A percentile compares a stretch with the other conserved stretches of the same genome.
These are phyloP conservation scores for Rotaria macrura DNA, from an alignment of 2,888 invertebrate genomes.

Conservation along the genomic window DNA sequence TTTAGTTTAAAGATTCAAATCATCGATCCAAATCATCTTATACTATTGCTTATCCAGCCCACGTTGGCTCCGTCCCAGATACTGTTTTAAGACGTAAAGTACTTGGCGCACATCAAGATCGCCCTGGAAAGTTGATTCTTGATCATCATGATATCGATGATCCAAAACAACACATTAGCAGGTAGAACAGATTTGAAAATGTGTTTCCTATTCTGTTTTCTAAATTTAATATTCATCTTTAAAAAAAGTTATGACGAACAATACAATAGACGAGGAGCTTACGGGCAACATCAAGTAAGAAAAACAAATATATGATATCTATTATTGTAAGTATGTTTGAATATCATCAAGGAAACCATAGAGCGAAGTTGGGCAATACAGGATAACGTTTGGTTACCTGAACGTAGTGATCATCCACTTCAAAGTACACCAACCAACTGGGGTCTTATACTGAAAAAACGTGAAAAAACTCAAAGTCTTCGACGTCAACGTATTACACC, in stretches of 20 bases:
- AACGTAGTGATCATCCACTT: conserved; percentile 32
- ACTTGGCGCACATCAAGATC: not conserved
- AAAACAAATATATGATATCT: not conserved
- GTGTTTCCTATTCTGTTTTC: not conserved
- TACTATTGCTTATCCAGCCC: not conserved
- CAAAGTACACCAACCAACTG: conserved; percentile 24
- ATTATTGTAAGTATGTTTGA: too few relatives aligned
- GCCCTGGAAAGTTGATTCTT: not conserved
- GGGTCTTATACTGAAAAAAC: conserved; percentile 26
- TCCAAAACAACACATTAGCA: not conserved
- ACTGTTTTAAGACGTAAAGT: not conserved
- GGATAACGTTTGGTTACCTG: conserved; percentile 26
- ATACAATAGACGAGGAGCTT: conserved; percentile 22
- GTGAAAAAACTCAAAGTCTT: not conserved
- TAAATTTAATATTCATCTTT: not conserved
- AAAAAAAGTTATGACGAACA: conserved; percentile 27
- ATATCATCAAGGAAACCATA: not conserved
- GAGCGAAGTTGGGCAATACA: conserved; percentile 26
- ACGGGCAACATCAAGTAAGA: not conserved
- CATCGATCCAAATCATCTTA: not conserved
- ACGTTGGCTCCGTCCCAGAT: not conserved
- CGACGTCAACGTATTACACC: conserved; percentile 1
- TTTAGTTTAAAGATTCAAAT: conserved; percentile 5
- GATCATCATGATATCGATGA: conserved; percentile 17
- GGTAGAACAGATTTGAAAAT: not conserved